Conservation (phyloP, 2,888 invertebrate species). For the Ferdinandea cuprea region DNA sequence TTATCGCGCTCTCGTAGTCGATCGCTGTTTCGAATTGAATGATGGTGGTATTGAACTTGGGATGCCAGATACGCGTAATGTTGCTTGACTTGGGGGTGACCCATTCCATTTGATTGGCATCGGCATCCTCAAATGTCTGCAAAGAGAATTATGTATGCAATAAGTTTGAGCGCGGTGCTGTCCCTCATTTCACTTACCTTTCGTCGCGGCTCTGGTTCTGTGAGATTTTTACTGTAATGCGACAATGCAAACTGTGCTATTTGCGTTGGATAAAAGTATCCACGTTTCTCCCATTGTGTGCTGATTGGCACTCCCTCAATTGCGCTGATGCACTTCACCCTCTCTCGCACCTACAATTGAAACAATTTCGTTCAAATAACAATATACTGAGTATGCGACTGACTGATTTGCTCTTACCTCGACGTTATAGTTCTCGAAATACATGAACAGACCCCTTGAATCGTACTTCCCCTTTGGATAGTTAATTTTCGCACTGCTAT, state of each 20-base stretch:
- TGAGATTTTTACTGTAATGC: conserved; percentile 97
- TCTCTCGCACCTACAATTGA: conserved; percentile 87
- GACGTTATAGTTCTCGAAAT: conserved; percentile 99
- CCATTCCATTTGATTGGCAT: conserved; percentile 88
- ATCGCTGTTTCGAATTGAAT: conserved; percentile 90
- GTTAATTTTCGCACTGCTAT: conserved; percentile 96
- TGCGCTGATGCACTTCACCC: conserved; percentile 98
- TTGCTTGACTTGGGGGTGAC: conserved; percentile 88
- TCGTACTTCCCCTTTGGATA: conserved; percentile 95
- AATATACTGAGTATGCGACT: conserved; percentile 4
- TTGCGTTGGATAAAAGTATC: conserved; percentile 99
- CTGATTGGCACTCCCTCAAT: conserved; percentile 96
- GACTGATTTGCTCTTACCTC: conserved; percentile 85
- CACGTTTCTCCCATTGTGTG: conserved; percentile 97
- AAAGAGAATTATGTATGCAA: not conserved
- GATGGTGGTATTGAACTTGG: conserved; percentile 85
- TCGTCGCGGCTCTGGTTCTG: conserved; percentile 91
- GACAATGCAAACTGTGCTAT: conserved; percentile 99
- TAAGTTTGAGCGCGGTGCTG: not conserved
- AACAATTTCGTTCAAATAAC: conserved; percentile 25
- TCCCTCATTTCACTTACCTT: conserved; percentile 80
- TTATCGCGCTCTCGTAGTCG: conserved; percentile 87
- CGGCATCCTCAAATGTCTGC: conserved; percentile 89
- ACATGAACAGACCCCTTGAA: conserved; percentile 95
- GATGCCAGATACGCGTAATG: conserved; percentile 86